phyloP scores from a whole-genome alignment of 2,888 invertebrate genomes.

The Gisinianus flammeolus region DNA sequence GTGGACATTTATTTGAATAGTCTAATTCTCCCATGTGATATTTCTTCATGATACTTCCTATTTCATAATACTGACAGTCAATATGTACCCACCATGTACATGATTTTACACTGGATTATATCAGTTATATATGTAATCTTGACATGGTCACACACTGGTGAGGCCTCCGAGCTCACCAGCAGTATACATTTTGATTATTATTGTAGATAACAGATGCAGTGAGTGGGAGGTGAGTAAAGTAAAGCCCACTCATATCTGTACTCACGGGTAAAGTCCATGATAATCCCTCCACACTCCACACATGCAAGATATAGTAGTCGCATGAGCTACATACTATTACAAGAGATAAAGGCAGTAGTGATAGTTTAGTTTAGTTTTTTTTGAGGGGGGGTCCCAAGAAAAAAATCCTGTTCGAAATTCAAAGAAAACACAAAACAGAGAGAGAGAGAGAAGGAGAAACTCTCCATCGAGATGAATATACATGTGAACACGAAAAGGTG shows the following conservation, averaged over 20 bases:
- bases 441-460: not conserved
- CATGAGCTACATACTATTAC: not conserved
- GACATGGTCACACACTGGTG: too few species aligned
- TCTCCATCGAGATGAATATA: slow-evolving; percentile 19
- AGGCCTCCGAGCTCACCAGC: too few species aligned
- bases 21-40: not conserved
- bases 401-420: not conserved
- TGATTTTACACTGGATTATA: too few species aligned
- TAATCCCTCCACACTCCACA: slow-evolving; percentile 8
- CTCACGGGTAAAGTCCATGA: not conserved
- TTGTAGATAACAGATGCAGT: slow-evolving; percentile 39
- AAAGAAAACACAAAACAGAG: not conserved
- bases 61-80: too few species aligned
- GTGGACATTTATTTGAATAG: not conserved
- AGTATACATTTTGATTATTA: slow-evolving; percentile 32
- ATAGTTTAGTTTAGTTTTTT: not conserved
- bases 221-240: slow-evolving; percentile 23
- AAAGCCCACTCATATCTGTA: not conserved
- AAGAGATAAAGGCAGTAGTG: too few species aligned
- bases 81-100: too few species aligned
- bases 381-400: not conserved
- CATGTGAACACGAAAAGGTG: slow-evolving; percentile 45
- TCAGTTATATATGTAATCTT: too few species aligned
- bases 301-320: not conserved
- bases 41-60: too few species aligned